Evolutionary conservation across 2,888 invertebrate species (phyloP).

Genomic region (Standfussiana lucernea): DNA sequence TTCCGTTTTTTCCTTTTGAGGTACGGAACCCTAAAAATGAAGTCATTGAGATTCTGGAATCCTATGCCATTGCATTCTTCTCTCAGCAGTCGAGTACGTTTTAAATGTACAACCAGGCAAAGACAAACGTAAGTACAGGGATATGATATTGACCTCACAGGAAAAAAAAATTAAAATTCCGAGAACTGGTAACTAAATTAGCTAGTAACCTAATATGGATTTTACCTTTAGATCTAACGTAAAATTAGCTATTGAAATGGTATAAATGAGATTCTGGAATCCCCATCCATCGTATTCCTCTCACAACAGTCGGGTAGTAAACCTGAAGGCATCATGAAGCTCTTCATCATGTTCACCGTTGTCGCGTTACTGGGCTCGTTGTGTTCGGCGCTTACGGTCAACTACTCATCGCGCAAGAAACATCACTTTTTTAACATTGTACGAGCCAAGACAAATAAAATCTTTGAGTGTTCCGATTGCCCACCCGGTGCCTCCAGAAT

Average conservation of each 20-base stretch:
- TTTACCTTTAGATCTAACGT: neutral
- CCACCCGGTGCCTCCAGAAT: neutral
- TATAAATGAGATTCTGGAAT: neutral
- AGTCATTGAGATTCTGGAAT: no score
- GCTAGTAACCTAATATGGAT: neutral
- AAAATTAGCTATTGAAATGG: neutral
- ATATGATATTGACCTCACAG: neutral
- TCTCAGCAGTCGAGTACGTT: neutral
- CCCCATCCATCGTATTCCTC: neutral
- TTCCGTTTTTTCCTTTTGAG: no score
- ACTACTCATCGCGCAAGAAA: neutral
- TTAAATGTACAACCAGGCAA: neutral
- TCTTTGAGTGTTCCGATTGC: neutral
- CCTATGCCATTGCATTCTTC: no score
- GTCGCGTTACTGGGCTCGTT: neutral
- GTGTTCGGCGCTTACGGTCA: conserved; percentile 2
- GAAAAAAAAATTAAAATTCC: neutral
- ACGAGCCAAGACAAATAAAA: neutral
- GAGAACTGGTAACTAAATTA: neutral
- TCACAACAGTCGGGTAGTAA: neutral
- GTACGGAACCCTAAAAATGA: no score
- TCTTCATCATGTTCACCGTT: neutral
- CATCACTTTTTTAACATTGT: neutral
- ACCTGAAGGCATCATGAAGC: conserved; percentile 17
- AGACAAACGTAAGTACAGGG: no score